Conservation (phyloP, 2,113 vertebrate genomes). For the Okapia johnstoni region DNA sequence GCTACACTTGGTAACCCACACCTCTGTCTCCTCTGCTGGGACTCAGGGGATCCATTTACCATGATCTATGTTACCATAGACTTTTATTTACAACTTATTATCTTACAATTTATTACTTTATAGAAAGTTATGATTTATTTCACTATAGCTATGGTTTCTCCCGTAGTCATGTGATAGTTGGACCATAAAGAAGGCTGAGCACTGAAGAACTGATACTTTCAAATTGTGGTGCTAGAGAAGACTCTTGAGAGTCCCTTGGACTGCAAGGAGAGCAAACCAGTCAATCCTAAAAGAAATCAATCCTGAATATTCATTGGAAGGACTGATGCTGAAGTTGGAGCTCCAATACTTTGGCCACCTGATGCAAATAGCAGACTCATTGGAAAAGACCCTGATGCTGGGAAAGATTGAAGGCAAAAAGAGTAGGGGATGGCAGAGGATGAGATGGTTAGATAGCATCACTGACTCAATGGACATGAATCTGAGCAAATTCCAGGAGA, state of each 20-base stretch:
- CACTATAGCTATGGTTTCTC: neutral
- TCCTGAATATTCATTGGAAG: neutral
- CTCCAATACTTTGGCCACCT: neutral
- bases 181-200: neutral
- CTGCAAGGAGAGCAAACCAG: neutral
- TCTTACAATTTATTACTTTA: neutral
- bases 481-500: neutral
- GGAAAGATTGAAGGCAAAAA: neutral
- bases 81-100: neutral
- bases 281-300: neutral
- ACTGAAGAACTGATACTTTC: neutral
- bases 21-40: constrained; percentile 42
- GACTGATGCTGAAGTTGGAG: neutral
- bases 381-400: neutral
- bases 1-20: neutral
- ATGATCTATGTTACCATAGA: neutral
- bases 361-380: neutral
- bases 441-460: neutral
- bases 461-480: neutral
- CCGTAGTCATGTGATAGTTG: neutral
- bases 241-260: neutral
- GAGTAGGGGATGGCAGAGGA: neutral
- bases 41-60: constrained; percentile 7
- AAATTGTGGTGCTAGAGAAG: neutral
- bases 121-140: neutral